These are phyloP conservation scores for Murina feae DNA, from an alignment of 2,113 vertebrate species.

Conservation along the genomic window DNA sequence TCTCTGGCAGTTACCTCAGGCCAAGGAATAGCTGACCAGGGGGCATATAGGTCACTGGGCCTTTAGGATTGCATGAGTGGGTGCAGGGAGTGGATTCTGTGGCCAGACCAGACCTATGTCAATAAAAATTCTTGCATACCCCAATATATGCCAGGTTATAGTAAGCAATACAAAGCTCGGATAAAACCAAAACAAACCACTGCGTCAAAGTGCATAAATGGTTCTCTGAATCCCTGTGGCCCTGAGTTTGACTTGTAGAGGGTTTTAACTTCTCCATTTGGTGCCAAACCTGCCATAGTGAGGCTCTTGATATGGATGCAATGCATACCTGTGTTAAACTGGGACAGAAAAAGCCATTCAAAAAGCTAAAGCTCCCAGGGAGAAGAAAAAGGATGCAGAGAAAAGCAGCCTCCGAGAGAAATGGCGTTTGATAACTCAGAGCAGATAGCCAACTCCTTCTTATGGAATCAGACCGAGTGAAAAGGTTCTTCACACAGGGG, in stretches of 20 bases:
- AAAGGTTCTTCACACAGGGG: background rate
- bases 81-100: background rate
- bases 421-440: background rate
- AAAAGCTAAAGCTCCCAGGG: background rate
- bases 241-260: background rate
- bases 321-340: background rate
- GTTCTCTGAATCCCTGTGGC: background rate
- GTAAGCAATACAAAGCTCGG: background rate
- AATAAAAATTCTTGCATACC: background rate
- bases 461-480: background rate
- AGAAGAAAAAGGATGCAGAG: background rate
- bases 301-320: background rate
- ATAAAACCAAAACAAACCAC: background rate
- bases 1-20: background rate
- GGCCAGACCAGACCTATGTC: background rate
- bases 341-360: background rate
- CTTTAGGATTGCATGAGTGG: background rate
- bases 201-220: background rate
- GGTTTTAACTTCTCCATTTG: slow-evolving; percentile 14
- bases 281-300: background rate
- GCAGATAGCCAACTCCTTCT: slow-evolving; percentile 1
- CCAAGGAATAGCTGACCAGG: rapidly evolving
- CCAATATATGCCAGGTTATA: background rate
- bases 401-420: slow-evolving; percentile 1
- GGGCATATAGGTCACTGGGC: background rate